Base-by-base conservation (phyloP, 2,888 invertebrate genomes). In the Ennomos erosarius region DNA sequence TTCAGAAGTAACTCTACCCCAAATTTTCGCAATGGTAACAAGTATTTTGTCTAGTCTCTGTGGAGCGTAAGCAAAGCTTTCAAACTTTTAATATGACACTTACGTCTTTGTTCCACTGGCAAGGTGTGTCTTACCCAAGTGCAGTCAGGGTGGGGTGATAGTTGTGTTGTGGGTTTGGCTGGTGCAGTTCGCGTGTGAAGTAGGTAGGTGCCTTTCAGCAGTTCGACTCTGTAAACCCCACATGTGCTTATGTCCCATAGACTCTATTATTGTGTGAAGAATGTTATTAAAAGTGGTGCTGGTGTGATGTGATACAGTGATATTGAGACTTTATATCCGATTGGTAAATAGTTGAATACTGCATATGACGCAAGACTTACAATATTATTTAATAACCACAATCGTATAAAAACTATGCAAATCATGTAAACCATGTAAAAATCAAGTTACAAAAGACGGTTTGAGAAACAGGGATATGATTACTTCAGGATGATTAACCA, bases 131-230 rank as follows among this genome's bases (percentile, higher is more conserved):
- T 54, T 54, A 34, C 49, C 37, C 46, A 42, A 56, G 46, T 39
- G 36, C 10, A 40, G 50, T 35, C 10, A 12, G 56, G 50, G 51
- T 45, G 46, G 51, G 51, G 57, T 52, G 42, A 37, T 16, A 36
- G 39, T 39, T 12, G 16, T 26, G 37, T n/a, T 47, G 47, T n/a
- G 47, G 40, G 56, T 13, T 51, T 9, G 40, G 50, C 16, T 6
- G 33, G 37, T 34, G 45, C 52, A 57, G 57, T 56, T 3, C 46
- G 16, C 39, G 35, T 42, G 47, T 52, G 38, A 34, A 35, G 38
- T 52, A 33, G 34, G 38, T 52, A 33, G 12, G n/a, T n/a, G n/a
- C n/a, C 13, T 33, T 48, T 57, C 43, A 52, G 37, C 47, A 43
- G 47, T 52, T 33, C 36, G 26, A 26, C 43, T 34, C 3, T 1